phyloP scores from a whole-genome alignment of 2,888 invertebrate species.

The Eumerus sabulonum region DNA sequence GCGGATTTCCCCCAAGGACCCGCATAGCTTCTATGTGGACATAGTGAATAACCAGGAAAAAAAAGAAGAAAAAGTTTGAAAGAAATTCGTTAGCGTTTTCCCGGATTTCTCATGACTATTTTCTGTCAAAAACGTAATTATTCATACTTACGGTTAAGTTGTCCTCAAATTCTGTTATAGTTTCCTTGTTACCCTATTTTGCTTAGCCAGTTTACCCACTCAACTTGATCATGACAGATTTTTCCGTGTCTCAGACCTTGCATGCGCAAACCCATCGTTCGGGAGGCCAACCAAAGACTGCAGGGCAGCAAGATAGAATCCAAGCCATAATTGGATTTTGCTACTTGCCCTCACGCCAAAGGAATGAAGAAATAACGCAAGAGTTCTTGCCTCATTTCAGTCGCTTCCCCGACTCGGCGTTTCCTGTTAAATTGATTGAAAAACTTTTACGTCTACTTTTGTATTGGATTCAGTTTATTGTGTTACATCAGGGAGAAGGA shows the following conservation, averaged over 20 bases:
- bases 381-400: neutral
- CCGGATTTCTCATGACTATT: constrained; percentile 9
- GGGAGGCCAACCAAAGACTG: constrained; percentile 4
- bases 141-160: constrained; percentile 65
- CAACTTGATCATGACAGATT: constrained; percentile 56
- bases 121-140: constrained; percentile 64
- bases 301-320: too few relatives aligned
- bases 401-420: constrained; percentile 16
- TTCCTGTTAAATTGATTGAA: constrained; percentile 67
- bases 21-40: too few relatives aligned
- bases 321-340: too few relatives aligned
- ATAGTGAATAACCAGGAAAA: constrained; percentile 11
- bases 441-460: constrained; percentile 64
- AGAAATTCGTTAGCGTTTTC: constrained; percentile 42
- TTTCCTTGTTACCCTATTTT: constrained; percentile 37
- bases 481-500: constrained; percentile 25
- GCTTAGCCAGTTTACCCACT: constrained; percentile 50
- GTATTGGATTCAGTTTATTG: constrained; percentile 62
- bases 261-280: constrained; percentile 10
- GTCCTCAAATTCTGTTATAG: constrained; percentile 53
- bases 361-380: neutral
- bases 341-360: too few relatives aligned
- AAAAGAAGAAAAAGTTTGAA: constrained; percentile 32
- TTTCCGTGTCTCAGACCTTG: constrained; percentile 26
- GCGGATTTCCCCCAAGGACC: too few relatives aligned